Conservation (phyloP, 2,797 vertebrate genomes). For the Sylvia borin region DNA sequence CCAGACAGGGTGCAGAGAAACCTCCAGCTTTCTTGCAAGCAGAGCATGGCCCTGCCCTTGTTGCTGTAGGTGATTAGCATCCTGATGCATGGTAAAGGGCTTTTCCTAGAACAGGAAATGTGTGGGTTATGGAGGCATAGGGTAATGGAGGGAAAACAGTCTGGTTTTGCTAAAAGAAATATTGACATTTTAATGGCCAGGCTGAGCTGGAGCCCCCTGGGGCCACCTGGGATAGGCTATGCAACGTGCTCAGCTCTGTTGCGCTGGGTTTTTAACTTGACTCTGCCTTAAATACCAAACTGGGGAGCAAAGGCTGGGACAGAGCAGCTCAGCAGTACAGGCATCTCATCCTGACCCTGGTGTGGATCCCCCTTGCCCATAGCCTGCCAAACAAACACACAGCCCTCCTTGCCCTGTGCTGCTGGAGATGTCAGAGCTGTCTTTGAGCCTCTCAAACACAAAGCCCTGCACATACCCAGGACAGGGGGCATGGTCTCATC, state of each 20-base stretch:
- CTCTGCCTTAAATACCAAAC: not conserved
- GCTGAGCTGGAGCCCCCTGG: not conserved
- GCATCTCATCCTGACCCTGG: not conserved
- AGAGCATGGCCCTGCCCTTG: not conserved
- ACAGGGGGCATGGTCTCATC: not conserved
- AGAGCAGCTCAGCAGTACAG: not conserved
- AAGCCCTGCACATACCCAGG: not conserved
- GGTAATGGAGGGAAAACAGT: not conserved
- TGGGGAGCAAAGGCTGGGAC: not conserved
- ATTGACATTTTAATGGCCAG: slow-evolving; percentile 35
- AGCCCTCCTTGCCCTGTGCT: not conserved
- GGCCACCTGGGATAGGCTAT: not conserved
- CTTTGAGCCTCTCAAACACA: not conserved
- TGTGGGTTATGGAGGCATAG: not conserved
- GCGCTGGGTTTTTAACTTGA: not conserved
- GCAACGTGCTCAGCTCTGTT: not conserved
- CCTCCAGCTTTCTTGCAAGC: not conserved
- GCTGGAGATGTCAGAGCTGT: not conserved
- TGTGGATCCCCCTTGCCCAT: not conserved
- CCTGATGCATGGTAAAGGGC: not conserved
- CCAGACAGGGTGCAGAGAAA: not conserved
- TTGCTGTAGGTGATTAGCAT: not conserved
- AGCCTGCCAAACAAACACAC: not conserved
- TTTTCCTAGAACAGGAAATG: not conserved
- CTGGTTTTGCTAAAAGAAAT: slow-evolving; percentile 27